A percentile compares a stretch with the other conserved stretches of the same genome.
These are phyloP conservation scores for Petrolisthes cinctipes DNA, from an alignment of 2,888 invertebrate species.

Conservation along the genomic window DNA sequence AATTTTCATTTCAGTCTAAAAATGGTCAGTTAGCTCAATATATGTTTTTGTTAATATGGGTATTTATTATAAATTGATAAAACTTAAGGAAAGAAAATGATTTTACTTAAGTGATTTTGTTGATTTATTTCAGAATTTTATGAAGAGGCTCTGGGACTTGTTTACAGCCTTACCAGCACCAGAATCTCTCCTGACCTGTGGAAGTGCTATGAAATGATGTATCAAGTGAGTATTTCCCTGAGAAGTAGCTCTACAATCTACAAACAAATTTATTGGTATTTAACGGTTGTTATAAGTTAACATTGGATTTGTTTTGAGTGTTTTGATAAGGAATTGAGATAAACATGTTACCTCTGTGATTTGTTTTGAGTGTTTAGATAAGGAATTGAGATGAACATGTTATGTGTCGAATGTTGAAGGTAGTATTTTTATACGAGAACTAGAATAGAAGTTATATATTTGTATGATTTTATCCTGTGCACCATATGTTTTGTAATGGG, in stretches of 20 bases:
- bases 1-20: neutral
- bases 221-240: slow-evolving; percentile 74
- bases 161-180: slow-evolving; percentile 90
- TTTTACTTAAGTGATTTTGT: neutral
- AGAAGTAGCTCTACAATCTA: neutral
- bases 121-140: slow-evolving; percentile 59
- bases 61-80: neutral
- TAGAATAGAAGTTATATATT: too few relatives aligned
- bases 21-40: neutral
- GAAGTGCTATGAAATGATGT: slow-evolving; percentile 90
- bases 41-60: neutral
- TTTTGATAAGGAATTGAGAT: too few relatives aligned
- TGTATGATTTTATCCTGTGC: too few relatives aligned
- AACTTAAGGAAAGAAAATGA: neutral
- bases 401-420: too few relatives aligned
- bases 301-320: neutral
- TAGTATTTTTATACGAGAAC: too few relatives aligned
- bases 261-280: neutral
- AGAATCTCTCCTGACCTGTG: slow-evolving; percentile 94
- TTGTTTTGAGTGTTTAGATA: too few relatives aligned
- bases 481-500: too few relatives aligned
- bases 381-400: too few relatives aligned
- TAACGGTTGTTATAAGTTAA: neutral
- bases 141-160: slow-evolving; percentile 81
- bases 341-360: too few relatives aligned